Evolutionary conservation across 2,888 invertebrate species (phyloP), one percentile per base, ranked within the genome.

Genomic region (Calliphora vomitoria): DNA sequence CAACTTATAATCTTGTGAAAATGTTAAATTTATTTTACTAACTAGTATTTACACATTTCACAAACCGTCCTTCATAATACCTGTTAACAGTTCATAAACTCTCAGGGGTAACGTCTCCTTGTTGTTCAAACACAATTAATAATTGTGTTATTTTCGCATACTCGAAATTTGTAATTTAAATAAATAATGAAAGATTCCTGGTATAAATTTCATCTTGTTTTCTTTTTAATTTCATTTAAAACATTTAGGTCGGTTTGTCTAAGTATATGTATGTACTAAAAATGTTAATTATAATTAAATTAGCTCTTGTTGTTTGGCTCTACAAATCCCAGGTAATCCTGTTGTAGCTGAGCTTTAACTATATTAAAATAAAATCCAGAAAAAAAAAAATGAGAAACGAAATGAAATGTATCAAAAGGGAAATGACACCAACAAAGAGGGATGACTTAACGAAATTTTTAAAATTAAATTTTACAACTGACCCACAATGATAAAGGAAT

Each of bases 391-490:
- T 11, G 8, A 60, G 20, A 10, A 47, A 60, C 4, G 60, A 47
- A 69, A 66, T 41, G 8, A 25, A 68, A 38, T 15, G 15, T 38
- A 50, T 15, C 8, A 47, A 25, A 71, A 62, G 35, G 60, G 31
- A 71, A 66, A 47, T 20, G 15, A 47, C 58, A 75, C 8, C 38
- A 47, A 38, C 58, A 60, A 20, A 62, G 38, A 18, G 20, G 31
- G 18, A 31, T 50, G 18, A 35, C 47, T 44, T 11, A 38, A 55
- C 53, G 31, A 74, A 60, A 60, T 35, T 60, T 79, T 69, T 8
- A 18, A 79, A 64, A 72, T 64, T 81, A 81, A 81, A 64, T 64
- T 71, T 71, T 53, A 53, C 20, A 38, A 20, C 31, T 71, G 71
- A 72, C 44, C 60, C 13, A 8, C 20, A 47, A 50, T 35, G 15